Evolutionary conservation across 2,113 vertebrate genomes (phyloP).

Genomic region (Anguilla japonica): DNA sequence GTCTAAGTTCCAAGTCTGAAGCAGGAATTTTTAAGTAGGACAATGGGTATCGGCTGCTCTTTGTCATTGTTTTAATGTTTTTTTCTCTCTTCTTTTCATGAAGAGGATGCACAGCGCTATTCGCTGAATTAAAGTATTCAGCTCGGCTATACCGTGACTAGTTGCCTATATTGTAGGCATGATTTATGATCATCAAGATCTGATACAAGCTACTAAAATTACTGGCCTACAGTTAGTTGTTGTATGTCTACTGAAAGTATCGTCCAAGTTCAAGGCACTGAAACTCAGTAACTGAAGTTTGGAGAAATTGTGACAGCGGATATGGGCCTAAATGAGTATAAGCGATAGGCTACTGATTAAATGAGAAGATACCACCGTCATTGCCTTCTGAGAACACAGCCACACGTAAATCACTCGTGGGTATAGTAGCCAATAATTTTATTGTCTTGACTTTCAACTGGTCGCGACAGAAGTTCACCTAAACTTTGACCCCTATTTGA

Average conservation of each 20-base stretch:
- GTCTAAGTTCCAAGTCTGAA: background rate
- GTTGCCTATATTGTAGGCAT: background rate
- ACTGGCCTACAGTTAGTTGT: background rate
- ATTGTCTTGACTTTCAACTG: too few relatives aligned
- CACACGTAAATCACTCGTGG: too few relatives aligned
- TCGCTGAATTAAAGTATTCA: background rate
- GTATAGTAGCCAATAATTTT: too few relatives aligned
- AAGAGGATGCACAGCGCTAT: background rate
- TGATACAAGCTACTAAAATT: background rate
- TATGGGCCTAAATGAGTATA: background rate
- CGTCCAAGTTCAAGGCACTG: constrained; percentile 17
- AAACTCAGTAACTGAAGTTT: background rate
- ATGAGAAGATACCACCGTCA: too few relatives aligned
- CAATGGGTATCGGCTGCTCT: background rate
- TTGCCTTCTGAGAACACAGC: too few relatives aligned
- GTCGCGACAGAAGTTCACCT: too few relatives aligned
- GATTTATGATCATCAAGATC: background rate
- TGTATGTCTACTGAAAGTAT: background rate
- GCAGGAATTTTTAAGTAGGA: constrained; percentile 12
- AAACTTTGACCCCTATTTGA: too few relatives aligned
- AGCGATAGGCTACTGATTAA: background rate
- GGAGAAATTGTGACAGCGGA: background rate
- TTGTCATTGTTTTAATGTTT: constrained; percentile 5
- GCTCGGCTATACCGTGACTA: background rate
- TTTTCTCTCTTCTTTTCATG: background rate